A percentile compares a stretch with the other conserved stretches of the same genome.
phyloP scores from a whole-genome alignment of 2,797 vertebrate genomes.

The Chromis chromis region DNA sequence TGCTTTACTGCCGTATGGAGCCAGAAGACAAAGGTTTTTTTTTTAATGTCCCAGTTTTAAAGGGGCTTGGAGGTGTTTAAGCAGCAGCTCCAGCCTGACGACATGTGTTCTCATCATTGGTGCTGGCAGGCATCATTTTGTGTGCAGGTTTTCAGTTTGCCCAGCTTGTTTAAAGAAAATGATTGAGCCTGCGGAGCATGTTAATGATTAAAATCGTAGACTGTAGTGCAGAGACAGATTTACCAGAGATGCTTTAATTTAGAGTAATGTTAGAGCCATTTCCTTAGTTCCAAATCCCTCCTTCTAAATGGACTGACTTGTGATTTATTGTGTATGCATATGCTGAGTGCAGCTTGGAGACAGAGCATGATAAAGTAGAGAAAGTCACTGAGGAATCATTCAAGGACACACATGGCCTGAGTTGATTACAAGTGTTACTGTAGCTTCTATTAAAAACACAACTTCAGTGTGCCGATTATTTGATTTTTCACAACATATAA shows the following conservation, averaged over 20 bases:
- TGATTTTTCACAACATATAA: not conserved
- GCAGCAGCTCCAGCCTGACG: slow-evolving; percentile 26
- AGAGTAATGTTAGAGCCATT: not conserved
- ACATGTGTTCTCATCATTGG: slow-evolving; percentile 45
- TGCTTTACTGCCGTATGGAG: slow-evolving; percentile 18
- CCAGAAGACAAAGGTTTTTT: not conserved
- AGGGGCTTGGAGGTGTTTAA: slow-evolving; percentile 39
- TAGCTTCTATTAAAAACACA: slow-evolving; percentile 2
- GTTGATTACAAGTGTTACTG: slow-evolving; percentile 11
- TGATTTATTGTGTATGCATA: slow-evolving; percentile 29
- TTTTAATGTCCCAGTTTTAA: slow-evolving; percentile 5
- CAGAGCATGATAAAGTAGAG: slow-evolving; percentile 25
- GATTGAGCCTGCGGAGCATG: slow-evolving; percentile 15
- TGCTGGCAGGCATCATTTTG: slow-evolving; percentile 9
- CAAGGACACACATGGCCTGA: slow-evolving; percentile 15
- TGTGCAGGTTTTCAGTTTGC: slow-evolving; percentile 15
- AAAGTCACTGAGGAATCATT: slow-evolving; percentile 29
- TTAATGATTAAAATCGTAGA: slow-evolving; percentile 33
- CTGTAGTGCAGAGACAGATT: not conserved
- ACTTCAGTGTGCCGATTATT: not conserved
- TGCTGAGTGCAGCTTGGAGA: slow-evolving; percentile 37
- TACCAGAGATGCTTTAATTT: not conserved
- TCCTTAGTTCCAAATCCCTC: not conserved
- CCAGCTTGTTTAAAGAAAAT: slow-evolving; percentile 34
- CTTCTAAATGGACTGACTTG: slow-evolving; percentile 28